Base-by-base conservation (phyloP, 1,140 invertebrate species). In the Calephelis nemesis region DNA sequence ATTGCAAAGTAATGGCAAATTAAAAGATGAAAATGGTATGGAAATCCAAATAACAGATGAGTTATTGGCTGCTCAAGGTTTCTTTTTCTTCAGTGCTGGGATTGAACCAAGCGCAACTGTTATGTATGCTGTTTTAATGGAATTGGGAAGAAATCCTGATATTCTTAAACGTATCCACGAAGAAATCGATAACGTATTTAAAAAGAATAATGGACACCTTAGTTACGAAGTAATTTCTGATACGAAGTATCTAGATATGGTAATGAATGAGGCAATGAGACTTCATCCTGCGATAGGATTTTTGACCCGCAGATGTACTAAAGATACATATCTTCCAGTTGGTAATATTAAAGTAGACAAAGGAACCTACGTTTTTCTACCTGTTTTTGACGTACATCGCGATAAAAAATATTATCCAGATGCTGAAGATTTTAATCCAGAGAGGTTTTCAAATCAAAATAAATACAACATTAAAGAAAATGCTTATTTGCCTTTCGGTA, bases 401-500 rank as follows among this genome's bases (percentile, higher is more conserved):
- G 93, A 95, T 83, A 62, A 75, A 19, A 78, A 77, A 79, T 77
- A 93, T 58, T 95, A 92, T 78, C 90, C 92, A 0, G 82, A 95
- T 49, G 94, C 95, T 1, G 88, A 94, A n/a, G 76, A 79, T 50
- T 95, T 94, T 67, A 88, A 94, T 72, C 94, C 94, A 0, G 93
- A 95, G 62, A 79, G 94, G 67, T 95, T 95, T 69, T 87, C 42
- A 42, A 74, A 12, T 75, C 89, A 94, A 65, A 86, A 89, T 66
- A 50, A 81, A 1, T 73, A 78, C 13, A 72, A 75, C 2, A 81
- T 94, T 19, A 92, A 87, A 64, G 90, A 82, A 0, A 93, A 88
- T 77, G 64, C 88, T 2, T 95, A 93, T 76, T 75, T 96, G 50
- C 94, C 96, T 1, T 96, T 96, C 81, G 95, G 95, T 0, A 94